phyloP scores from a whole-genome alignment of 2,888 invertebrate species.

The Pantelozetes paolii region DNA sequence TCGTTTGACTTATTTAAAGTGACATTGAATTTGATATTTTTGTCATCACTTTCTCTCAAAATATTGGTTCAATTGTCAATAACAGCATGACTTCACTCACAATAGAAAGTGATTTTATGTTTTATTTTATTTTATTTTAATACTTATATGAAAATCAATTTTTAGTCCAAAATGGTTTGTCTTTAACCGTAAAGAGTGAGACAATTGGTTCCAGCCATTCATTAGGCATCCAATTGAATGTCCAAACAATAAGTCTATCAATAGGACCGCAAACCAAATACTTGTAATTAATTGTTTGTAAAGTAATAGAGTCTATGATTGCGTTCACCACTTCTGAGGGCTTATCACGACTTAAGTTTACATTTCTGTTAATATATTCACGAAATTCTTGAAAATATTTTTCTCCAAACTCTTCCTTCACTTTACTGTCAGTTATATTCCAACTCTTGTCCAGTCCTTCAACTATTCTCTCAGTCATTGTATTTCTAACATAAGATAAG shows the following conservation, averaged over 20 bases:
- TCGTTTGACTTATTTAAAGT: too few species aligned
- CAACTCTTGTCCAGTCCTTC: background rate
- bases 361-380: background rate
- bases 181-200: background rate
- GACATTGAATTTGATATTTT: too few species aligned
- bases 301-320: background rate
- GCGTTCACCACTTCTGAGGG: constrained; percentile 7
- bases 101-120: too few species aligned
- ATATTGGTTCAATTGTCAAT: too few species aligned
- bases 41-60: too few species aligned
- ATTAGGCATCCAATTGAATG: background rate
- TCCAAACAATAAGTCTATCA: background rate
- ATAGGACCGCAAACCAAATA: constrained; percentile 17
- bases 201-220: constrained; percentile 20
- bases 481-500: background rate
- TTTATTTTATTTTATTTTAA: too few species aligned
- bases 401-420: constrained; percentile 9
- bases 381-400: constrained; percentile 2
- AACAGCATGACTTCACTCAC: too few species aligned
- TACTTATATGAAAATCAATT: too few species aligned
- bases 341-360: constrained; percentile 5
- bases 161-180: background rate
- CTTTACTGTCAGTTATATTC: background rate
- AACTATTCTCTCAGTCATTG: background rate
- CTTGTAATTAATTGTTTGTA: background rate